phyloP scores from a whole-genome alignment of 2,888 invertebrate species.

The Synergus japonicus region DNA sequence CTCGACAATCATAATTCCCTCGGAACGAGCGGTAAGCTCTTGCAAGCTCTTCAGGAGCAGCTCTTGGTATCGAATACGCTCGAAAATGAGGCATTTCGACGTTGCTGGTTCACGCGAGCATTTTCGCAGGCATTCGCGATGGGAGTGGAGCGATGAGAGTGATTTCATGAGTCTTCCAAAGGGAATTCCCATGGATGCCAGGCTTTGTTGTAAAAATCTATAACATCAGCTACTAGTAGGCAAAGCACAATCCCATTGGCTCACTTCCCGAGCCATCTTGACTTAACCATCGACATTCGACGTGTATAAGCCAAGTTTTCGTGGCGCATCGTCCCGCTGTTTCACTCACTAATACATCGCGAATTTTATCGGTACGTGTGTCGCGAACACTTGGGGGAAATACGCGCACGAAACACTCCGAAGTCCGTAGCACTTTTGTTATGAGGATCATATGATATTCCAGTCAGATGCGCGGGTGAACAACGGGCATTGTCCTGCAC shows the following conservation, averaged over 20 bases:
- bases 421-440: slow-evolving; percentile 68
- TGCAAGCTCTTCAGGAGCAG: slow-evolving; percentile 37
- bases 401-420: slow-evolving; percentile 48
- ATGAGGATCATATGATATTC: slow-evolving; percentile 75
- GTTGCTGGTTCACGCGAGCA: slow-evolving; percentile 53
- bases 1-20: slow-evolving; percentile 39
- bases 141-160: slow-evolving; percentile 61
- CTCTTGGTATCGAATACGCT: slow-evolving; percentile 14
- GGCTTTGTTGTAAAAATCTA: slow-evolving; percentile 61
- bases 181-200: slow-evolving; percentile 67
- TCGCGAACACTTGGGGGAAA: slow-evolving; percentile 28
- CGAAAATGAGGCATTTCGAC: slow-evolving; percentile 53
- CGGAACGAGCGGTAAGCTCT: slow-evolving; percentile 35
- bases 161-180: slow-evolving; percentile 56
- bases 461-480: slow-evolving; percentile 73
- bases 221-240: slow-evolving; percentile 63
- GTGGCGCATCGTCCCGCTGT: slow-evolving; percentile 52
- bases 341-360: neutral
- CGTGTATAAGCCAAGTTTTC: slow-evolving; percentile 61
- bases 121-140: slow-evolving; percentile 53
- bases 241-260: slow-evolving; percentile 56
- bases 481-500: slow-evolving; percentile 72
- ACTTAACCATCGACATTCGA: slow-evolving; percentile 51
- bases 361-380: slow-evolving; percentile 18
- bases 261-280: slow-evolving; percentile 58